Evolutionary conservation across 2,113 vertebrate genomes (phyloP), one percentile per base, ranked within the genome.

Genomic region (Oreotrochilus melanogaster): DNA sequence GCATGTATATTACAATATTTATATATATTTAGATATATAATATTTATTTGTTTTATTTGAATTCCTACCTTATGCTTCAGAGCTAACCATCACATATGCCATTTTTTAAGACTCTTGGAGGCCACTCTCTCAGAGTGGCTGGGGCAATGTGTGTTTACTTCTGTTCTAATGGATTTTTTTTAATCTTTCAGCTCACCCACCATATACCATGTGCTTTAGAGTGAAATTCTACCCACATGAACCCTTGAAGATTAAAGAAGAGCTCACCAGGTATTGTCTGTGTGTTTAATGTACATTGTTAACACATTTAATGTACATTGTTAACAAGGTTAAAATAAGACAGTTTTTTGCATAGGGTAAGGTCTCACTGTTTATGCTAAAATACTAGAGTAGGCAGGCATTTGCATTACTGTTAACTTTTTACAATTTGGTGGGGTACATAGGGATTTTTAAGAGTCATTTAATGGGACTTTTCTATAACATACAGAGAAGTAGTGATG

Each of bases 171-270:
- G 81, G 88, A 83, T 98, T 95, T 96, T 97, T 78, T 97, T 95
- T 95, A 93, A 98, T 94, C 31, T 98, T 98, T 95, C 99, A 99
- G 99, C 99, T 98, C 98, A 99, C 95, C 99, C 99, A 98, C 99
- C 99, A 39, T 99, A 99, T 96, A 99, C 98, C 66, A 99, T 99
- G 99, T 99, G 99, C 98, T 99, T 99, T 98, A 98, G 99, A 98
- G 99, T 99, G 98, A 99, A 99, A 98, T 99, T 99, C 98, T 99
- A 99, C 97, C 99, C 99, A 64, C 98, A 99, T 5, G 99, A 99
- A 96, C 99, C 99, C 65, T 97, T 99, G 98, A 99, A 99, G 98
- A 99, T 99, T 97, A 99, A 99, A 98, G 99, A 99, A 98, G 99
- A 99, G 94, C 99, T 99, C 81, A 99, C 99, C 93, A 99, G 99